These are phyloP conservation scores for Streptopelia turtur DNA, from an alignment of 2,797 vertebrate genomes.

Conservation along the genomic window DNA sequence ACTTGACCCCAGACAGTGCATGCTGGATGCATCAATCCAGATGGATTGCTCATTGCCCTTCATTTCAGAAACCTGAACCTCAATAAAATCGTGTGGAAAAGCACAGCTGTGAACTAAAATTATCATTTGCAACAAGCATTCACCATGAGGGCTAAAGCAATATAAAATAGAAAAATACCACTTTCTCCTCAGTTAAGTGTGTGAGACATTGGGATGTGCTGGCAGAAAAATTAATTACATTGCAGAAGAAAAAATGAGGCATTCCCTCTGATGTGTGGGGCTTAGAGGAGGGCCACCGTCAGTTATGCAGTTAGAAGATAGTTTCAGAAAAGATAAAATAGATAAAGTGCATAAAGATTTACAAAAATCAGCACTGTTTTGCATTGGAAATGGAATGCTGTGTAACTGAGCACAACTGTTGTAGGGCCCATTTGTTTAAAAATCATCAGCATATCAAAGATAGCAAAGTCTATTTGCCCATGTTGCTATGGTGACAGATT, in stretches of 20 bases:
- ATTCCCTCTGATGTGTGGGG: neutral
- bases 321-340: neutral
- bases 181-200: neutral
- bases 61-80: neutral
- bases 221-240: neutral
- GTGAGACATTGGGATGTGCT: neutral
- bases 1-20: neutral
- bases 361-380: slow-evolving; percentile 9
- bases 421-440: slow-evolving; percentile 46
- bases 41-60: neutral
- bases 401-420: slow-evolving; percentile 10
- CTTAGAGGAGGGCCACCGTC: neutral
- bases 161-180: neutral
- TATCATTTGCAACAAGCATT: neutral
- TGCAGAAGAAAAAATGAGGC: neutral
- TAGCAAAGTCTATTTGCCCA: slow-evolving; percentile 47
- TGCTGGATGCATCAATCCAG: neutral
- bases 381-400: neutral
- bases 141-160: neutral
- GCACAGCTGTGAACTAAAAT: neutral
- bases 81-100: neutral
- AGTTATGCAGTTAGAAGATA: neutral
- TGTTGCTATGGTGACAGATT: slow-evolving; percentile 72
- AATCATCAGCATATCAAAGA: slow-evolving; percentile 34
- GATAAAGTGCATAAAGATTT: neutral